Evolutionary conservation across 2,888 invertebrate species (phyloP).

Genomic region (Seladonia tumulorum): DNA sequence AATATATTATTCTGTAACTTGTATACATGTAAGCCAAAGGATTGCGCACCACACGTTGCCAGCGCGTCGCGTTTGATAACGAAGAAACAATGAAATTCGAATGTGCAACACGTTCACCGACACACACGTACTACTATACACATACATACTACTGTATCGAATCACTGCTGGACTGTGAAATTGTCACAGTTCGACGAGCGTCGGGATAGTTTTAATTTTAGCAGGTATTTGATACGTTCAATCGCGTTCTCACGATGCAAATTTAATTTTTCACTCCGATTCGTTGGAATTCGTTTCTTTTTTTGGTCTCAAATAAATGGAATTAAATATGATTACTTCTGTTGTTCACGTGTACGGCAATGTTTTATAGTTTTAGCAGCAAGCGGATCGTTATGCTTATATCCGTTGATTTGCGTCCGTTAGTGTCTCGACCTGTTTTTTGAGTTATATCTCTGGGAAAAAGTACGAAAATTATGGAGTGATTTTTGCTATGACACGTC

Average conservation of each 20-base stretch:
- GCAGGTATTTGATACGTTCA: background rate
- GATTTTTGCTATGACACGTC: too few species aligned
- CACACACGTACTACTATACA: background rate
- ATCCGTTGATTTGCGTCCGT: too few species aligned
- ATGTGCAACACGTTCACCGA: slow-evolving; percentile 48
- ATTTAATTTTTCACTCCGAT: background rate
- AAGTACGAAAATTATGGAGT: too few species aligned
- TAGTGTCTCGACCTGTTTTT: too few species aligned
- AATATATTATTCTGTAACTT: slow-evolving; percentile 42
- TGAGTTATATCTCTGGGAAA: too few species aligned
- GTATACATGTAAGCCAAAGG: slow-evolving; percentile 72
- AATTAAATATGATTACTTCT: background rate
- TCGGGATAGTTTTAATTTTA: background rate
- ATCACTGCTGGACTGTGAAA: background rate
- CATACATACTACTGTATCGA: background rate
- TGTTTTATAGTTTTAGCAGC: too few species aligned
- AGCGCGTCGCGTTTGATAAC: slow-evolving; percentile 72
- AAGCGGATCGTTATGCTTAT: too few species aligned
- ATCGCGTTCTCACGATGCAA: background rate
- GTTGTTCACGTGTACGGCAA: background rate
- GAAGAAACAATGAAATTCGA: slow-evolving; percentile 70
- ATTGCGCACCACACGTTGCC: slow-evolving; percentile 63
- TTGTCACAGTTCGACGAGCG: background rate
- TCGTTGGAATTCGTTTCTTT: background rate
- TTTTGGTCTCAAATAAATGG: background rate